Percentiles rank a stretch among this genome's conserved stretches.
phyloP scores from a whole-genome alignment of 2,113 vertebrate species.

The Progne subis region DNA sequence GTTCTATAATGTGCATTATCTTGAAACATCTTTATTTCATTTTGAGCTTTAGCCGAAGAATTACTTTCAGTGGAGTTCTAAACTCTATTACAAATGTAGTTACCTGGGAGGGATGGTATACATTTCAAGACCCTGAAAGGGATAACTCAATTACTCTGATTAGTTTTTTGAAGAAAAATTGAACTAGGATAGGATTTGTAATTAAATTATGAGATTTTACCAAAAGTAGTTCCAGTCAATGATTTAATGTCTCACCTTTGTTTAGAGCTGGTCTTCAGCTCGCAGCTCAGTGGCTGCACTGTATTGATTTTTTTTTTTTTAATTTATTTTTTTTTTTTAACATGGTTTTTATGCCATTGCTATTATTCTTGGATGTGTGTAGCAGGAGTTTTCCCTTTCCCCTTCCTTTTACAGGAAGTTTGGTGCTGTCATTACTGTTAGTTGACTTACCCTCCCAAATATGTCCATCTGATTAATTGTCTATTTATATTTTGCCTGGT shows the following conservation, averaged over 20 bases:
- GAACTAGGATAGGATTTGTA: neutral
- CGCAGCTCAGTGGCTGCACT: neutral
- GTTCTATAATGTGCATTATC: neutral
- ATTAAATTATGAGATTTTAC: constrained; percentile 16
- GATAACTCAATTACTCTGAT: neutral
- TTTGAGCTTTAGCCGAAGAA: neutral
- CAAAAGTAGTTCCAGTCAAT: constrained; percentile 1
- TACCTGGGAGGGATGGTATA: neutral
- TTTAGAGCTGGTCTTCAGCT: neutral
- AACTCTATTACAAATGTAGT: neutral
- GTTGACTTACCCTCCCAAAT: neutral
- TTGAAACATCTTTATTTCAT: neutral
- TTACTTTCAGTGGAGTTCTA: neutral
- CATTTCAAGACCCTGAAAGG: neutral
- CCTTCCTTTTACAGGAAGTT: neutral
- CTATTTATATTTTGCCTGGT: neutral
- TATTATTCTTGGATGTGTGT: neutral
- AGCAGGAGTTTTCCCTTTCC: neutral
- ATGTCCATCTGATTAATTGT: neutral
- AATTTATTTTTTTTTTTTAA: constrained; percentile 21
- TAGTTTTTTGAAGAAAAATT: constrained; percentile 1
- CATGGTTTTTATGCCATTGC: neutral
- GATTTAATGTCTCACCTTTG: constrained; percentile 15
- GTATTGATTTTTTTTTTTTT: constrained; percentile 53
- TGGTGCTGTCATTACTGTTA: neutral